Percentiles rank a stretch among this genome's conserved stretches.
Evolutionary conservation across 2,888 invertebrate genomes (phyloP).

Genomic region (Melitaea athalia): DNA sequence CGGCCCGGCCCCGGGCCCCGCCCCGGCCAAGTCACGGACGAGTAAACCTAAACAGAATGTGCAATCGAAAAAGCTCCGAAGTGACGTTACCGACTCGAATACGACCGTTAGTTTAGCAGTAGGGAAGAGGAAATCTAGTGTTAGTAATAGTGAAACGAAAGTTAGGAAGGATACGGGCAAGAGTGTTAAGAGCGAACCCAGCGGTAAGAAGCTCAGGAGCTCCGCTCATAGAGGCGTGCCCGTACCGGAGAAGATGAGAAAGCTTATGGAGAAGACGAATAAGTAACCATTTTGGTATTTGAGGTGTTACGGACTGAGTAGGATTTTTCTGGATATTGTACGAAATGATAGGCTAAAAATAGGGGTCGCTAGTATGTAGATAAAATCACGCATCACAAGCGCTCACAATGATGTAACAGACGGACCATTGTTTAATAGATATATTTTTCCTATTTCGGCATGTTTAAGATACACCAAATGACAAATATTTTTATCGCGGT

Average conservation of each 20-base stretch:
- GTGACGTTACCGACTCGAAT: conserved; percentile 31
- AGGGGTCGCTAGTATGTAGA: conserved; percentile 61
- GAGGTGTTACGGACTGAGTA: conserved; percentile 40
- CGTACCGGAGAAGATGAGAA: conserved; percentile 67
- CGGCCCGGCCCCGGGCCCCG: conserved; percentile 41
- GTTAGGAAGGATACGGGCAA: conserved; percentile 29
- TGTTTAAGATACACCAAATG: conserved; percentile 51
- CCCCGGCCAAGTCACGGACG: conserved; percentile 39
- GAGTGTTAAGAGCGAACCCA: conserved; percentile 27
- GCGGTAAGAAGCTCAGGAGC: conserved; percentile 48
- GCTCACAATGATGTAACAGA: conserved; percentile 69
- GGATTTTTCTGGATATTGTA: conserved; percentile 43
- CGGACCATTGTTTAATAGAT: conserved; percentile 75
- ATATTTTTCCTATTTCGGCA: conserved; percentile 74
- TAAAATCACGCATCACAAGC: conserved; percentile 61
- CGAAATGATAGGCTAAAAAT: conserved; percentile 43
- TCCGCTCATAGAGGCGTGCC: conserved; percentile 66
- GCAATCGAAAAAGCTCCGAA: conserved; percentile 31
- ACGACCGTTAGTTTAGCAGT: conserved; percentile 28
- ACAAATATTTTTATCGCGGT: conserved; percentile 62
- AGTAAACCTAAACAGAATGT: conserved; percentile 39
- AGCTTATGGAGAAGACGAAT: conserved; percentile 57
- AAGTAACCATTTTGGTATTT: conserved; percentile 41
- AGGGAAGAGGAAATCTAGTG: conserved; percentile 49
- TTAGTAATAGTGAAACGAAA: conserved; percentile 44